Evolutionary conservation across 2,888 invertebrate species (phyloP).

Genomic region (Drosophila limbata): DNA sequence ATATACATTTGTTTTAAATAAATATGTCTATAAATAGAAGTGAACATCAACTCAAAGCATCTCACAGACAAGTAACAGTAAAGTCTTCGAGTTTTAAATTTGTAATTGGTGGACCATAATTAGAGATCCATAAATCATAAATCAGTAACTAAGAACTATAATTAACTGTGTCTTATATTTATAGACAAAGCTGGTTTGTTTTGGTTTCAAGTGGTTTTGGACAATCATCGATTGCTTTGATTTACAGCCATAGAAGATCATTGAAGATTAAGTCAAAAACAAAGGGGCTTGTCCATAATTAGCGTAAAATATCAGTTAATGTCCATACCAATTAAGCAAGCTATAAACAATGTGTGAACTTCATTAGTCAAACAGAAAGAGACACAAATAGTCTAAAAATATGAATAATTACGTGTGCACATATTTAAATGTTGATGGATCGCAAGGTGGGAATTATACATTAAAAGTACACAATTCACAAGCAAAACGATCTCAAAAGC

Average conservation of each 20-base stretch:
- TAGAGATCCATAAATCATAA: constrained; percentile 2
- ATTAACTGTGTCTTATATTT: background rate
- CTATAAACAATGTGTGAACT: constrained; percentile 52
- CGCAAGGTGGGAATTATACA: constrained; percentile 39
- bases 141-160: constrained; percentile 6
- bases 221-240: background rate
- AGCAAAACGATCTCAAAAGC: constrained; percentile 7
- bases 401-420: constrained; percentile 9
- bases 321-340: constrained; percentile 33
- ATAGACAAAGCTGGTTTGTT: background rate
- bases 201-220: background rate
- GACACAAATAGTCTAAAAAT: constrained; percentile 31
- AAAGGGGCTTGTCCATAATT: constrained; percentile 11
- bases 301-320: background rate
- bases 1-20: background rate
- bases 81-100: background rate
- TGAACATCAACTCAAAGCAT: background rate
- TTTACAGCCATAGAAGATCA: background rate
- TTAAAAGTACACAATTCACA: constrained; percentile 56
- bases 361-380: constrained; percentile 50
- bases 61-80: background rate
- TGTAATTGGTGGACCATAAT: background rate
- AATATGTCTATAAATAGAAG: constrained; percentile 2
- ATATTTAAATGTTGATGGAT: constrained; percentile 34
- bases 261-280: background rate